Conservation (phyloP, 2,888 invertebrate species). For the Maniola hyperantus region DNA sequence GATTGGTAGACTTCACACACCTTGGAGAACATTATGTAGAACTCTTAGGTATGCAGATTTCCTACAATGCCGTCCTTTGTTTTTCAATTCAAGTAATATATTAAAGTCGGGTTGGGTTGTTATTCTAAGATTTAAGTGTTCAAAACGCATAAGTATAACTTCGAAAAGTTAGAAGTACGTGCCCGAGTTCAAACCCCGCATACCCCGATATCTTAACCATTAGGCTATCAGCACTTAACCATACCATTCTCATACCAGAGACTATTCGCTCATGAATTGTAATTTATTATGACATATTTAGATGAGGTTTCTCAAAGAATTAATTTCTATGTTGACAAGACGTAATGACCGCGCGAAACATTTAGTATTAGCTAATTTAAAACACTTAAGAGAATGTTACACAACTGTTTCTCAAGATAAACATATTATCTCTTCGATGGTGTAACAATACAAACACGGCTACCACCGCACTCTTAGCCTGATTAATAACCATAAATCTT, state of each 20-base stretch:
- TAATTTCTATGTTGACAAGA: constrained; percentile 20
- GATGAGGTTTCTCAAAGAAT: constrained; percentile 1
- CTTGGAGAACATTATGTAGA: too few relatives aligned
- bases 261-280: not conserved
- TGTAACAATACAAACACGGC: constrained; percentile 66
- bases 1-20: too few relatives aligned
- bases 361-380: constrained; percentile 59
- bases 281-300: constrained; percentile 8
- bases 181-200: too few relatives aligned
- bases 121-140: too few relatives aligned
- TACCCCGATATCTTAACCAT: too few relatives aligned
- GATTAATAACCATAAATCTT: constrained; percentile 71
- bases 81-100: too few relatives aligned
- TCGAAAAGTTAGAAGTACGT: too few relatives aligned
- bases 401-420: constrained; percentile 64
- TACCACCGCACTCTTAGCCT: constrained; percentile 51
- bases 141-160: too few relatives aligned
- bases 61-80: too few relatives aligned
- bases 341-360: constrained; percentile 28
- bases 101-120: too few relatives aligned
- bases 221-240: not conserved
- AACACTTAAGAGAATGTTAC: constrained; percentile 63
- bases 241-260: not conserved
- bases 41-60: too few relatives aligned
- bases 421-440: constrained; percentile 61